phyloP scores from a whole-genome alignment of 2,888 invertebrate species.

The Scaptomyza tumidula region DNA sequence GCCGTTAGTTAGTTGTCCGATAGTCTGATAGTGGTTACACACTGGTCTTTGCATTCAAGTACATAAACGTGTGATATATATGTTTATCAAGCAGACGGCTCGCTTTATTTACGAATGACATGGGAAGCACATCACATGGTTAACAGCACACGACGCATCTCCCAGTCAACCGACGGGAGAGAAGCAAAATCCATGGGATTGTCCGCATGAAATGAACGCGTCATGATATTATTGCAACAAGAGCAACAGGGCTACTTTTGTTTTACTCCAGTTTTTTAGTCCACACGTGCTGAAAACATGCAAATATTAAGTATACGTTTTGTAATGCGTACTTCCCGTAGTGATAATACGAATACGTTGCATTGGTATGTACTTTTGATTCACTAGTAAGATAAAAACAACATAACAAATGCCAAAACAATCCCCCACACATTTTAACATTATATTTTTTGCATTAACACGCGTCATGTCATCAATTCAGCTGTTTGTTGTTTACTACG shows the following conservation, averaged over 20 bases:
- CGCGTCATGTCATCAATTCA: conserved; percentile 36
- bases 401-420: conserved; percentile 8
- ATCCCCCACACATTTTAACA: conserved; percentile 4
- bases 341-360: conserved; percentile 39
- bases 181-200: conserved; percentile 15
- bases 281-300: conserved; percentile 52
- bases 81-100: conserved; percentile 57
- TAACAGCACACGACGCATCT: conserved; percentile 6
- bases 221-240: conserved; percentile 13
- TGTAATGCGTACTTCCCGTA: conserved; percentile 41
- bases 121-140: conserved; percentile 69
- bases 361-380: conserved; percentile 40
- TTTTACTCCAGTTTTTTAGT: conserved; percentile 3
- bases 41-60: conserved; percentile 25
- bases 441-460: background rate
- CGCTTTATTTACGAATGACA: conserved; percentile 59
- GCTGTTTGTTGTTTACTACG: conserved; percentile 33
- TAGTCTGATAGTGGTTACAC: conserved; percentile 27
- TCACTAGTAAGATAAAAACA: conserved; percentile 38
- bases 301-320: conserved; percentile 7
- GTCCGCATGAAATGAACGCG: conserved; percentile 18
- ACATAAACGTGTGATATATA: conserved; percentile 25
- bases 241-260: background rate
- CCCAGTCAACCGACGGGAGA: conserved; percentile 2
- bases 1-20: conserved; percentile 8